Base-by-base conservation (phyloP, 2,888 invertebrate genomes). In the Agriopis marginaria region DNA sequence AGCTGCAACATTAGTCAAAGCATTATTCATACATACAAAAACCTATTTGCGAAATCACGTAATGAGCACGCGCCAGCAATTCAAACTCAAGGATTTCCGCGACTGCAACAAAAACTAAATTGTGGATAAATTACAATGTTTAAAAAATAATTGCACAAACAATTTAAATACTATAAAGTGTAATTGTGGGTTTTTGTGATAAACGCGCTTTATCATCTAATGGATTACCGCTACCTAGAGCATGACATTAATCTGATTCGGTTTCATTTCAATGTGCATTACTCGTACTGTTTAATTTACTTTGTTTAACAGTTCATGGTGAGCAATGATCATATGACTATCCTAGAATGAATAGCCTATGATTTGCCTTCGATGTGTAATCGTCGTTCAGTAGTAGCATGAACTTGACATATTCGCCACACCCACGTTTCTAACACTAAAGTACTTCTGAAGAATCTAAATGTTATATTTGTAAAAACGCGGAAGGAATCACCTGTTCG, bases 401-500 rank as follows among this genome's bases (percentile, higher is more conserved):
- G 68, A 59, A 59, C 70, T 70, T 74, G 66, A 70, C 68, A 63
- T 59, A 63, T 66, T 63, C 47, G 59, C 63, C 14, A 53, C 63
- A n/a, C 70, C 74, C 49, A 69, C 69, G 53, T 23, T 9, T n/a
- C n/a, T n/a, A n/a, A n/a, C n/a, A 3, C 39, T 56, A 42, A 23
- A 45, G 58, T 65, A 50, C 47, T 55, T 17, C 10, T 11, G 10
- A 47, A 7, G 40, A 58, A 8, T 32, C 54, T 51, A 39, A 47
- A 23, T 39, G 11, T 54, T 17, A 12, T 54, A 54, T 59, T 58
- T 64, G 45, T 59, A 65, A 14, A 55, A 70, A 75, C 54, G 53
- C 80, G 82, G 82, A 82, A 79, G 79, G 74, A 66, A 71, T 61
- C 68, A 56, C 68, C 56, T 55, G 70, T 51, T 47, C 59, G 50